Evolutionary conservation across 1,140 invertebrate species (phyloP), one percentile per base, ranked within the genome.

Genomic region (Ooceraea biroi): DNA sequence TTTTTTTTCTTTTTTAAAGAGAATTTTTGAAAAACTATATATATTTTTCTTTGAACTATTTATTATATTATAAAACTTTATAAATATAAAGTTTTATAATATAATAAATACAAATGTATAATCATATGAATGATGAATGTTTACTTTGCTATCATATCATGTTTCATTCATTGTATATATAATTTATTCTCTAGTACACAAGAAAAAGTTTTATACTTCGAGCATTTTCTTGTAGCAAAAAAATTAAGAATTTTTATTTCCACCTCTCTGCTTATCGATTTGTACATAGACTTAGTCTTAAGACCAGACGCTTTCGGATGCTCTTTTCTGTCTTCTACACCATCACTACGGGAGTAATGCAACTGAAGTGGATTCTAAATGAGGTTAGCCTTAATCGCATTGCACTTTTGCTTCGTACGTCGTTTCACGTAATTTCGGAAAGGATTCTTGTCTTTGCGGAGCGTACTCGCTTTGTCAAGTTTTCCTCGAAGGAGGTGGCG

Each of bases 331-430:
- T 22, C 3, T 46, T n/a, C 11, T 27, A 14, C 46, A 69, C 52
- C 50, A 36, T 58, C 41, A 25, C 60, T 84, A 55, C 57, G 27
- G 2, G 36, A 10, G 63, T 90, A 92, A 92, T 92, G 85, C 82
- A 82, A 61, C 88, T 84, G 90, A 93, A 92, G 89, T 91, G 88
- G 86, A 91, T 84, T 89, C 77, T 89, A 88, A 92, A 92, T 85
- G 73, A 90, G 89, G 85, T 93, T 93, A 91, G 58, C 77, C 83
- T 77, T 91, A 91, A 93, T 91, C 88, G 85, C 77, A 90, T 91
- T 82, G 87, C 86, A 12, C 46, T 72, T 36, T 76, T 48, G 17
- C 65, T 52, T 52, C 57, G 69, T 25, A 17, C 83, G 22, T 58
- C 36, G 61, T 52, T 72, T 46, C 44, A 5, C 41, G 50, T 80